A percentile compares a stretch with the other conserved stretches of the same genome.
phyloP scores from a whole-genome alignment of 2,888 invertebrate species.

The Noctua fimbriata region DNA sequence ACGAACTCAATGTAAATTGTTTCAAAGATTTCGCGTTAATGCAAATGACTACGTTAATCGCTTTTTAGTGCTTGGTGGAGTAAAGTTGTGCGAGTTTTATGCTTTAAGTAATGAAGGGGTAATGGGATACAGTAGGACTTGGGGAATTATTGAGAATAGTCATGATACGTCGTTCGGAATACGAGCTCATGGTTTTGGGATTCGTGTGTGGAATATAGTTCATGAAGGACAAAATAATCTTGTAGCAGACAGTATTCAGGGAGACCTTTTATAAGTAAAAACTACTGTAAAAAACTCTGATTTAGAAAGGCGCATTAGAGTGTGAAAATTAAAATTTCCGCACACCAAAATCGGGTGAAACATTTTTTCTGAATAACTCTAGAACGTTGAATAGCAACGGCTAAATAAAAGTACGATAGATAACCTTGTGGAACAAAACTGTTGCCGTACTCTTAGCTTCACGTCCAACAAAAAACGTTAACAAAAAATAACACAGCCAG shows the following conservation, averaged over 20 bases:
- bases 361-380: conserved; percentile 80
- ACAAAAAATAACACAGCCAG: conserved; percentile 84
- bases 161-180: conserved; percentile 41
- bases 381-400: conserved; percentile 79
- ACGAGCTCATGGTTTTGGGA: conserved; percentile 8
- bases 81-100: conserved; percentile 66
- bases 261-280: background rate
- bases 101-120: conserved; percentile 63
- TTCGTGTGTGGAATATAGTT: background rate
- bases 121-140: conserved; percentile 53
- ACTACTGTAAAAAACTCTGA: conserved; percentile 26
- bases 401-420: conserved; percentile 75
- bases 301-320: conserved; percentile 50
- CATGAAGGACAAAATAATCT: background rate
- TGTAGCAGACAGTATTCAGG: background rate
- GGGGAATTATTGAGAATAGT: conserved; percentile 52
- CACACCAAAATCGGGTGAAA: conserved; percentile 61
- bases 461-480: conserved; percentile 81
- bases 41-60: conserved; percentile 69
- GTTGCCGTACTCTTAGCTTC: conserved; percentile 80
- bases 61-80: conserved; percentile 63
- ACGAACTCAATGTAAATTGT: conserved; percentile 78
- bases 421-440: conserved; percentile 87
- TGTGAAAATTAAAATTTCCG: conserved; percentile 78
- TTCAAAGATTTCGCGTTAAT: conserved; percentile 72